Conservation (phyloP, 2,888 invertebrate species). For the Lochmaea crataegi region DNA sequence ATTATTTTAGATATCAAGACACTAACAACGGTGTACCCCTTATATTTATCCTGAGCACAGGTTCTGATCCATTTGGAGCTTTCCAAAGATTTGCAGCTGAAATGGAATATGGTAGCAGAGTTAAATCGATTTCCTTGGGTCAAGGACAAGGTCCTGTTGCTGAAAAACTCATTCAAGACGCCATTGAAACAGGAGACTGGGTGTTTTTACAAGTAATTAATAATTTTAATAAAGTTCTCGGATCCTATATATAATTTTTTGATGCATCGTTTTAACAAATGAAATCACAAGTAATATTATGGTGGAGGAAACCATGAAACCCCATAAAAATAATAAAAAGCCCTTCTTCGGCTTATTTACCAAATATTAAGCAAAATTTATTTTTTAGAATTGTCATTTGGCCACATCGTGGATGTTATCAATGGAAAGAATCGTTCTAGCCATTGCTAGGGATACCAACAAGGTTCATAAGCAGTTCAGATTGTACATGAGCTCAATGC, state of each 20-base stretch:
- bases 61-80: constrained; percentile 88
- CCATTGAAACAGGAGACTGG: constrained; percentile 84
- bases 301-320: no score
- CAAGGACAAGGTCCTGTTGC: constrained; percentile 93
- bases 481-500: constrained; percentile 90
- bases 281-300: no score
- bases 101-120: constrained; percentile 76
- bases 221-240: not conserved
- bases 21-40: constrained; percentile 80
- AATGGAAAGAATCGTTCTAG: constrained; percentile 82
- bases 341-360: no score
- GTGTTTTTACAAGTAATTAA: constrained; percentile 81
- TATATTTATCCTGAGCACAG: constrained; percentile 88
- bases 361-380: not conserved
- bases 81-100: constrained; percentile 85
- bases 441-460: constrained; percentile 75
- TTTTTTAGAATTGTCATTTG: constrained; percentile 88
- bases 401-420: constrained; percentile 93
- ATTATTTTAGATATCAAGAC: constrained; percentile 72
- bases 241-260: no score
- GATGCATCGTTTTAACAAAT: no score
- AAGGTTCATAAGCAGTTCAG: constrained; percentile 80
- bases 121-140: constrained; percentile 88
- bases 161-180: constrained; percentile 80
- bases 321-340: no score